Conservation (phyloP, 1,140 invertebrate species). For the Monomorium pharaonis region DNA sequence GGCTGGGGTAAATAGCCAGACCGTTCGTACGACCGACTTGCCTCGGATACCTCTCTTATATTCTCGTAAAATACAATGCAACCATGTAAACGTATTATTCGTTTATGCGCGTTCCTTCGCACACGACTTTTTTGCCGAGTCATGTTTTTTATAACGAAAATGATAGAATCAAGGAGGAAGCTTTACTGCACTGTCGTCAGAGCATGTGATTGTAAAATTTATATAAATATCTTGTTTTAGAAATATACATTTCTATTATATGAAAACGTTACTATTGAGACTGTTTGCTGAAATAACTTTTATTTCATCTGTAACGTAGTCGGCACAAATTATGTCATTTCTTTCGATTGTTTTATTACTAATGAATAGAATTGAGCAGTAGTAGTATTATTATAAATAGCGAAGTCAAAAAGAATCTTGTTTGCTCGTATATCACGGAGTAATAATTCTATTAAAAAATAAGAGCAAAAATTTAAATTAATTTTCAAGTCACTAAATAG, state of each 20-base stretch:
- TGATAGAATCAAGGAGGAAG: background rate
- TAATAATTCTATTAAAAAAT: background rate
- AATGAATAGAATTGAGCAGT: no score
- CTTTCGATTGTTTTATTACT: background rate
- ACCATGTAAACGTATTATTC: background rate
- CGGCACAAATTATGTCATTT: background rate
- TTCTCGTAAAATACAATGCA: conserved; percentile 2
- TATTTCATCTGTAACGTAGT: background rate
- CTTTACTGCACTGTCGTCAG: background rate
- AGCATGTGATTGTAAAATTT: background rate
- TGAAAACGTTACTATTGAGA: background rate
- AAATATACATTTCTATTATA: background rate
- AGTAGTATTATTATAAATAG: no score
- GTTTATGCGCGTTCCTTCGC: background rate
- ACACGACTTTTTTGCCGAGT: background rate
- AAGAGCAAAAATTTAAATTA: conserved; percentile 14
- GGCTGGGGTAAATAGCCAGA: conserved; percentile 63
- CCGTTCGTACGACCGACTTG: conserved; percentile 53
- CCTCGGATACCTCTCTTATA: conserved; percentile 7
- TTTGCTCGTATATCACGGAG: background rate
- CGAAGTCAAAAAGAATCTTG: background rate
- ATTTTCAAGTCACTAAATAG: background rate
- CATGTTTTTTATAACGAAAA: conserved; percentile 4
- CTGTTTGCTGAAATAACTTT: background rate
- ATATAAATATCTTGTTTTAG: conserved; percentile 1